These are phyloP conservation scores for Nannoperca australis DNA, from an alignment of 2,797 vertebrate genomes.

Conservation along the genomic window DNA sequence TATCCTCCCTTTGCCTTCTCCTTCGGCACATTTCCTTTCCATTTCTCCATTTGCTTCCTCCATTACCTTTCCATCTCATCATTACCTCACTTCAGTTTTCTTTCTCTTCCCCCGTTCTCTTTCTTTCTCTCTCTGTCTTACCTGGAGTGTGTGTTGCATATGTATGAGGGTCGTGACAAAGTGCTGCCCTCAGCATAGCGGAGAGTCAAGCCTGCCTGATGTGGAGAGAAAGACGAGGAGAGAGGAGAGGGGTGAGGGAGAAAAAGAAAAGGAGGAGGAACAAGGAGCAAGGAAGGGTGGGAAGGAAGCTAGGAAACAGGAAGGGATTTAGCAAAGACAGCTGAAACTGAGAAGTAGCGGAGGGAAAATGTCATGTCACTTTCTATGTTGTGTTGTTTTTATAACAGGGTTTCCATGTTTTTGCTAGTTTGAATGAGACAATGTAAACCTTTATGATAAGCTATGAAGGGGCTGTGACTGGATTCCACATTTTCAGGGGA, in stretches of 20 bases:
- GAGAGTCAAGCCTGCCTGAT: constrained; percentile 14
- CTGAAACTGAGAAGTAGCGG: not conserved
- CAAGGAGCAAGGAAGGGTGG: not conserved
- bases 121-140: constrained; percentile 30
- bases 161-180: constrained; percentile 75
- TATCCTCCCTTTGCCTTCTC: not conserved
- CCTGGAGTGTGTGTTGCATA: constrained; percentile 74
- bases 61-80: constrained; percentile 55
- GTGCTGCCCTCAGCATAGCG: constrained; percentile 74
- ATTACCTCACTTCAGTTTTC: constrained; percentile 45
- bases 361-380: not conserved
- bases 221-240: constrained; percentile 15
- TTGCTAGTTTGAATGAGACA: not conserved
- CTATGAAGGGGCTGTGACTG: no score
- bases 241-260: not conserved
- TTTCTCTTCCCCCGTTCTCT: not conserved
- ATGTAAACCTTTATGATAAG: not conserved
- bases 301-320: not conserved
- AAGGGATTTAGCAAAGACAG: not conserved
- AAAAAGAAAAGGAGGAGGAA: not conserved
- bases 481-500: not conserved
- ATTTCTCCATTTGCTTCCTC: constrained; percentile 45
- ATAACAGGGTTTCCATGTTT: not conserved
- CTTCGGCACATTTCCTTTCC: constrained; percentile 25
- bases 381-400: not conserved